Evolutionary conservation across 2,888 invertebrate species (phyloP).

Genomic region (Erebia ligea): DNA sequence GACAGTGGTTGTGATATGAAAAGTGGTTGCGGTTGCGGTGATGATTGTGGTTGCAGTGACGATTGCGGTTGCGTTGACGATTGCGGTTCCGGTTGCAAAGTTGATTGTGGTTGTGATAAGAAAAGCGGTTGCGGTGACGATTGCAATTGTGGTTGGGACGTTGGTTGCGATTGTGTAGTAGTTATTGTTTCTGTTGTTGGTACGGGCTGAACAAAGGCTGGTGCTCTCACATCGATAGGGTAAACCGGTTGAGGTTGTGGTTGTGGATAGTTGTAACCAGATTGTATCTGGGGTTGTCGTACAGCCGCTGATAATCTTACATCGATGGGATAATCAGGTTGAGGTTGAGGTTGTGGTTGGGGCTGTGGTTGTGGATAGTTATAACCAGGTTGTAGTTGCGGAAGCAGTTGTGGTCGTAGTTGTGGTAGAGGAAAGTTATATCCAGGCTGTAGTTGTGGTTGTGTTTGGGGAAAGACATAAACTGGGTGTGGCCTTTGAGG

Average conservation of each 20-base stretch:
- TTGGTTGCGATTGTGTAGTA: constrained; percentile 19
- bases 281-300: neutral
- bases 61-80: neutral
- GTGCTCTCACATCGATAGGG: constrained; percentile 16
- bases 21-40: constrained; percentile 14
- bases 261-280: constrained; percentile 14
- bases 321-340: neutral
- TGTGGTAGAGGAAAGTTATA: constrained; percentile 8
- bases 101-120: neutral
- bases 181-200: constrained; percentile 11
- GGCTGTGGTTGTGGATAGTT: constrained; percentile 14
- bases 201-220: neutral
- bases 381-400: constrained; percentile 3
- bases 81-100: constrained; percentile 1
- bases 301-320: neutral
- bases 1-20: constrained; percentile 9
- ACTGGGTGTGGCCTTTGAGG: neutral
- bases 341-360: neutral
- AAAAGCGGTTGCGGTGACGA: constrained; percentile 21
- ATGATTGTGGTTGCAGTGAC: neutral
- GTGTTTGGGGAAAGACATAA: constrained; percentile 8
- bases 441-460: constrained; percentile 5
- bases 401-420: neutral
- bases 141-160: constrained; percentile 27
- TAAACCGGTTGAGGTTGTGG: constrained; percentile 18